phyloP scores from a whole-genome alignment of 2,888 invertebrate genomes.

The Apodemia mormo region DNA sequence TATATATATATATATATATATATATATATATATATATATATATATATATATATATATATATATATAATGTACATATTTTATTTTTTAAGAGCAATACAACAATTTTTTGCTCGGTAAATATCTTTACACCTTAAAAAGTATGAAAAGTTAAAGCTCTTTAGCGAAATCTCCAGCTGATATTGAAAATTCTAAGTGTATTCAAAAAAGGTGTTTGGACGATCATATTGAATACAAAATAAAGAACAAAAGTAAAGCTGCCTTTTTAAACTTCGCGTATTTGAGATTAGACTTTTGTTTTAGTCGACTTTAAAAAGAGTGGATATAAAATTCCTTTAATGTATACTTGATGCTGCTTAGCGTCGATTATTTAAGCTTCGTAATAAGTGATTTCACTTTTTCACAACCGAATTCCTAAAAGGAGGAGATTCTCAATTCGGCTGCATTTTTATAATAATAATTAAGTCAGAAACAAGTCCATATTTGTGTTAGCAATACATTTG shows the following conservation, averaged over 20 bases:
- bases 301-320: background rate
- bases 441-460: no score
- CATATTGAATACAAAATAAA: constrained; percentile 12
- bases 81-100: no score
- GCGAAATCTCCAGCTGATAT: constrained; percentile 4
- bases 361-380: background rate
- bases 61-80: no score
- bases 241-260: background rate
- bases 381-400: no score
- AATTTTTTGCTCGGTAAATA: background rate
- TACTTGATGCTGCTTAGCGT: background rate
- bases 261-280: background rate
- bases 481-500: no score
- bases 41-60: no score
- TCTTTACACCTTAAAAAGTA: background rate
- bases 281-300: background rate
- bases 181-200: constrained; percentile 3
- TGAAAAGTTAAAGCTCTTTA: background rate
- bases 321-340: background rate
- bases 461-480: no score
- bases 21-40: no score
- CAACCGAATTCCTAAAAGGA: no score
- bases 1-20: no score
- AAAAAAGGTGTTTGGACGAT: constrained; percentile 8
- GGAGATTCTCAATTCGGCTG: no score